Evolutionary conservation across 2,797 vertebrate species (phyloP).

Genomic region (Luscinia megarhynchos): DNA sequence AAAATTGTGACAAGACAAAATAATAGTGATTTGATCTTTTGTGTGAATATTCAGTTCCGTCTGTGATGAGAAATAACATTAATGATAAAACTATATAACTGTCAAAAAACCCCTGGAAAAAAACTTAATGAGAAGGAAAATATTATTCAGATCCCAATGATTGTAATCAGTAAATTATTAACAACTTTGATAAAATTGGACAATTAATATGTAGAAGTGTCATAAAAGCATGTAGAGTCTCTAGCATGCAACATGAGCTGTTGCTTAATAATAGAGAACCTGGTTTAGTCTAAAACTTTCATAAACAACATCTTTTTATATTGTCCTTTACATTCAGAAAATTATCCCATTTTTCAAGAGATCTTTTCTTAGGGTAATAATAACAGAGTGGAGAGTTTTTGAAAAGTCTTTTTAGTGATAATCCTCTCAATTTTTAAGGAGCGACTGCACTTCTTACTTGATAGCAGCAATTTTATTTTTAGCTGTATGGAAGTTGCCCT

Average conservation of each 20-base stretch:
- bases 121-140: constrained; percentile 75
- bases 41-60: constrained; percentile 72
- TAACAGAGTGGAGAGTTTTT: constrained; percentile 59
- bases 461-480: constrained; percentile 56
- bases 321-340: constrained; percentile 66
- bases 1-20: constrained; percentile 72
- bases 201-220: constrained; percentile 68
- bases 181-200: constrained; percentile 75
- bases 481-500: constrained; percentile 1
- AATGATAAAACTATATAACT: constrained; percentile 72
- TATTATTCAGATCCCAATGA: constrained; percentile 71
- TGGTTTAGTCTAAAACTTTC: constrained; percentile 40
- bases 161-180: constrained; percentile 80
- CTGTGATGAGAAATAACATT: constrained; percentile 74
- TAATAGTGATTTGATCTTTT: constrained; percentile 76
- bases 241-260: constrained; percentile 61
- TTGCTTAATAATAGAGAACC: constrained; percentile 68
- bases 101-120: constrained; percentile 71
- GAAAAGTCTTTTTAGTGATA: constrained; percentile 59
- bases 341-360: constrained; percentile 66
- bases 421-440: constrained; percentile 64
- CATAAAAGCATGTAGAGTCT: not conserved
- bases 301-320: constrained; percentile 64
- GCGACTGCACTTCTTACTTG: constrained; percentile 29
- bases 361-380: constrained; percentile 70